These are phyloP conservation scores for Galleria mellonella DNA, from an alignment of 1,140 invertebrate species.

Conservation along the genomic window DNA sequence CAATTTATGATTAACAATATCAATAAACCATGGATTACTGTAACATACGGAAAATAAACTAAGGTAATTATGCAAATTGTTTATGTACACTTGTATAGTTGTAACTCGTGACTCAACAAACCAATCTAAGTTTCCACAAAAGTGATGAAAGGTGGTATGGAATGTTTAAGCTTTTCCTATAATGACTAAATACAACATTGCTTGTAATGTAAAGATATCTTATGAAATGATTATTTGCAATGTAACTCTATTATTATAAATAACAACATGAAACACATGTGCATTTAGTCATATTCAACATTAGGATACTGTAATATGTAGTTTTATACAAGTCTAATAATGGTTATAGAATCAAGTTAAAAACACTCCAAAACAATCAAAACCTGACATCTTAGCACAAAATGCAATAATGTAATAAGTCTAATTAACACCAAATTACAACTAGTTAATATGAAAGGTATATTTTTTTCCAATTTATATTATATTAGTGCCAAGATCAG, in stretches of 20 bases:
- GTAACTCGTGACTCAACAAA: constrained; percentile 32
- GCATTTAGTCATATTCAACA: constrained; percentile 50
- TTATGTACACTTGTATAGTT: constrained; percentile 37
- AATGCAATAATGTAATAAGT: constrained; percentile 22
- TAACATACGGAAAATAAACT: too few relatives aligned
- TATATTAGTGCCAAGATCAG: constrained; percentile 48
- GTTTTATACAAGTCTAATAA: constrained; percentile 36
- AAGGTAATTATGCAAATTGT: background rate
- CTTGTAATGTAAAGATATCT: background rate
- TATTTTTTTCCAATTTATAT: constrained; percentile 8
- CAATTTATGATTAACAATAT: too few relatives aligned
- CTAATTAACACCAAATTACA: constrained; percentile 9
- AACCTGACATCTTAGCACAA: constrained; percentile 51
- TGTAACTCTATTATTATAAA: too few relatives aligned
- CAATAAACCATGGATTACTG: too few relatives aligned
- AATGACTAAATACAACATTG: constrained; percentile 54
- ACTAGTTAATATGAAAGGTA: constrained; percentile 10
- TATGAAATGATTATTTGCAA: constrained; percentile 2
- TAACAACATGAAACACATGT: constrained; percentile 11
- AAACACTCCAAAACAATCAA: constrained; percentile 64
- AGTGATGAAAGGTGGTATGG: constrained; percentile 59
- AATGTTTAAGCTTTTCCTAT: constrained; percentile 66
- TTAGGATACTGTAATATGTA: constrained; percentile 45
- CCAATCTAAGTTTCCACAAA: constrained; percentile 58
- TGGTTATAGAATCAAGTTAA: constrained; percentile 39